phyloP scores from a whole-genome alignment of 2,113 vertebrate species.

The Brachypodius melanocephalos region DNA sequence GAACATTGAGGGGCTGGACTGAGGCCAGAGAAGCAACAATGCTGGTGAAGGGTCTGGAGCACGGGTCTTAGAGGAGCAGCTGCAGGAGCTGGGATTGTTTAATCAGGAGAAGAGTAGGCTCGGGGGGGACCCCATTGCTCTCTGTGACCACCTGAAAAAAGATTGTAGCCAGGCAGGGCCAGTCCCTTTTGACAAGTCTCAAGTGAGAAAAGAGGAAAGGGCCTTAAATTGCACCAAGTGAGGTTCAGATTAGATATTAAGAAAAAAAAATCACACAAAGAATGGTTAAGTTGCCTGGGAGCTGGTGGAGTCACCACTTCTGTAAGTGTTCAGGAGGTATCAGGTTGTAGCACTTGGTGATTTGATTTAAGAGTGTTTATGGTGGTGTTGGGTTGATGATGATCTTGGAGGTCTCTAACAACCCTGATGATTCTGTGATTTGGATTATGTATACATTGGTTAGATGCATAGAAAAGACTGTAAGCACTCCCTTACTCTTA shows the following conservation, averaged over 20 bases:
- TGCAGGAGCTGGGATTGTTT: neutral
- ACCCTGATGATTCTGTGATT: neutral
- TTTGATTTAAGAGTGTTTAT: neutral
- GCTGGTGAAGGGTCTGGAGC: neutral
- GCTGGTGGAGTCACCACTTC: neutral
- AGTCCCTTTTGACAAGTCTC: neutral
- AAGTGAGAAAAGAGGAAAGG: neutral
- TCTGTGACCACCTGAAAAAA: neutral
- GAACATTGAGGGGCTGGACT: neutral
- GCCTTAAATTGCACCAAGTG: neutral
- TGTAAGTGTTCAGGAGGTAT: neutral
- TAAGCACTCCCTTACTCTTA: neutral
- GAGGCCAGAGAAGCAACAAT: neutral
- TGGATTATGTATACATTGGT: neutral
- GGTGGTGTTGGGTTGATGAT: neutral
- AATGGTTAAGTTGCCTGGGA: neutral
- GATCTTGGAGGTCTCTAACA: neutral
- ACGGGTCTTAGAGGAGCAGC: neutral
- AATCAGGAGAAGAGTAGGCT: neutral
- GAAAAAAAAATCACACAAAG: neutral
- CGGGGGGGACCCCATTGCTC: neutral
- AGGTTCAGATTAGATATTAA: neutral
- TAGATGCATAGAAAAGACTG: neutral
- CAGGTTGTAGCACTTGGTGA: too few relatives aligned
- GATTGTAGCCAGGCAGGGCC: fast-evolving